These are phyloP conservation scores for Drosophila formosana DNA, from an alignment of 2,888 invertebrate species.

Conservation along the genomic window DNA sequence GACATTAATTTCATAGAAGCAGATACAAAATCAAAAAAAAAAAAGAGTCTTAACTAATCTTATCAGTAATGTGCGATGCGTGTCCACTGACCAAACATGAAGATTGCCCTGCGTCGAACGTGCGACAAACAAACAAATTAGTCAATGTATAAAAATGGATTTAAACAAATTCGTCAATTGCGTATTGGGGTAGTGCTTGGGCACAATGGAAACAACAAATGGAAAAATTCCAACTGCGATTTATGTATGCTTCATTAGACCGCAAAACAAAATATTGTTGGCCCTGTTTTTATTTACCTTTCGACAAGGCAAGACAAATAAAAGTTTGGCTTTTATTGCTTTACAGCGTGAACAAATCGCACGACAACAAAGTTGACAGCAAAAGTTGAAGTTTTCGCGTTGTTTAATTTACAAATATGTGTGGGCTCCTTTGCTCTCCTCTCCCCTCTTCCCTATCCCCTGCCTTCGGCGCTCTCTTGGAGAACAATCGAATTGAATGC, in stretches of 20 bases:
- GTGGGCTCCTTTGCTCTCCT: slow-evolving; percentile 4
- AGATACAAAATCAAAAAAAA: not conserved
- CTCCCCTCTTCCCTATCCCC: not conserved
- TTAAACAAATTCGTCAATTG: slow-evolving; percentile 9
- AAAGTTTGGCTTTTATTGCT: slow-evolving; percentile 37
- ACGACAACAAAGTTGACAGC: slow-evolving; percentile 31
- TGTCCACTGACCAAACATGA: slow-evolving; percentile 25
- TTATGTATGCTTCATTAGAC: slow-evolving; percentile 63
- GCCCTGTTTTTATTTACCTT: slow-evolving; percentile 56
- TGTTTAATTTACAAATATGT: slow-evolving; percentile 32
- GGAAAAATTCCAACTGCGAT: slow-evolving; percentile 27
- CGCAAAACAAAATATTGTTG: slow-evolving; percentile 33
- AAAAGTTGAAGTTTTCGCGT: slow-evolving; percentile 41
- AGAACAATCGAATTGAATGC: slow-evolving; percentile 23
- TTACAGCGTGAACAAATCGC: slow-evolving; percentile 30
- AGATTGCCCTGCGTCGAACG: slow-evolving; percentile 7
- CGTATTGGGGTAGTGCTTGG: not conserved
- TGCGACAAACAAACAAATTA: slow-evolving; percentile 43
- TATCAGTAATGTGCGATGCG: slow-evolving; percentile 29
- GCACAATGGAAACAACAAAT: slow-evolving; percentile 25
- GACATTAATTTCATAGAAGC: not conserved
- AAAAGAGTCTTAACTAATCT: slow-evolving; percentile 29
- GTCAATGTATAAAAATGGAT: slow-evolving; percentile 32
- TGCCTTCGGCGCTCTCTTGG: not conserved
- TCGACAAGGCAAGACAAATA: slow-evolving; percentile 58